Evolutionary conservation across 1,140 invertebrate species (phyloP).

Genomic region (Ruditapes philippinarum): DNA sequence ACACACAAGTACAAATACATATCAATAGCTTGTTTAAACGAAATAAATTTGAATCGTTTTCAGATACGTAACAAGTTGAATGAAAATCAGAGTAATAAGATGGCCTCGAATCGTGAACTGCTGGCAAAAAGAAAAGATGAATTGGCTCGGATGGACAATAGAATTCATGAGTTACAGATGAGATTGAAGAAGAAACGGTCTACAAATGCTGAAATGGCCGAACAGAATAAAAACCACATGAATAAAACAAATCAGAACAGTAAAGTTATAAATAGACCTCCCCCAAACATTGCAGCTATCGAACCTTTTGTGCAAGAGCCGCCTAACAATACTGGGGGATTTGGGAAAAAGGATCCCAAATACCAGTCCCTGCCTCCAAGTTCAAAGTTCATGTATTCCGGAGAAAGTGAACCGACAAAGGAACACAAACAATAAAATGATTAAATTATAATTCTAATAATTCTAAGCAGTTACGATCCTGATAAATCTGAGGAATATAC

Average conservation of each 20-base stretch:
- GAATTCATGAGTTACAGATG: conserved; percentile 97
- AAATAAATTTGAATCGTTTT: no score
- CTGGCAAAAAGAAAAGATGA: conserved; percentile 95
- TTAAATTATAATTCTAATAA: conserved; percentile 24
- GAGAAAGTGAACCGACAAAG: no score
- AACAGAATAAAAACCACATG: conserved; percentile 91
- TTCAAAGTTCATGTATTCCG: conserved; percentile 89
- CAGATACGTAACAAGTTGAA: conserved; percentile 98
- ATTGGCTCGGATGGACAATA: conserved; percentile 95
- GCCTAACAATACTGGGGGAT: conserved; percentile 89
- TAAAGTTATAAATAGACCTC: conserved; percentile 87
- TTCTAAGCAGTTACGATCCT: conserved; percentile 34
- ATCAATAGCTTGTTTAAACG: no score
- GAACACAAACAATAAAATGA: conserved; percentile 71
- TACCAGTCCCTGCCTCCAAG: conserved; percentile 94
- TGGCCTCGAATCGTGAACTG: conserved; percentile 95
- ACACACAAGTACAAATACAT: no score
- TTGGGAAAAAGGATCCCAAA: conserved; percentile 96
- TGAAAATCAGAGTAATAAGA: conserved; percentile 95
- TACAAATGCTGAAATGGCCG: conserved; percentile 90
- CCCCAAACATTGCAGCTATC: conserved; percentile 91
- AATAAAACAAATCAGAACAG: conserved; percentile 93
- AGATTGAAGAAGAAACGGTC: conserved; percentile 90
- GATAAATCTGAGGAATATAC: conserved; percentile 68
- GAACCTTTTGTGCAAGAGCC: conserved; percentile 92